Percentiles rank a stretch among this genome's conserved stretches.
Evolutionary conservation across 2,797 vertebrate genomes (phyloP).

Genomic region (Schizopygopsis pylzovi): DNA sequence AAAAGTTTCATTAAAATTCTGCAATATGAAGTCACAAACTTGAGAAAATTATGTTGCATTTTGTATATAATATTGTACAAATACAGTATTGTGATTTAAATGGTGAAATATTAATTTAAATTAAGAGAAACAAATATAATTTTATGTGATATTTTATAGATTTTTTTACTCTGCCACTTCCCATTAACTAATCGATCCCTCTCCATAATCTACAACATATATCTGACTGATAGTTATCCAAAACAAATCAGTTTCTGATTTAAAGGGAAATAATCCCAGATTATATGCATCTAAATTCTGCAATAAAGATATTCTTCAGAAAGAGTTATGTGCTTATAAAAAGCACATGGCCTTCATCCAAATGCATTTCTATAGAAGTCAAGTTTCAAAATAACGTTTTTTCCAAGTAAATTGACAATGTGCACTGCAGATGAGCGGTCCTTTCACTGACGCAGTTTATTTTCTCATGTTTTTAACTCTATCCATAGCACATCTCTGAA

Average conservation of each 20-base stretch:
- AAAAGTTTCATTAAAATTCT: not conserved
- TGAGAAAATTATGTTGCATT: not conserved
- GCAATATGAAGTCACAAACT: not conserved
- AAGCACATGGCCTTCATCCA: conserved; percentile 48
- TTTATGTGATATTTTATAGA: not conserved
- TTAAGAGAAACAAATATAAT: not conserved
- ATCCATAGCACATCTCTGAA: conserved; percentile 13
- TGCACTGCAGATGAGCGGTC: conserved; percentile 53
- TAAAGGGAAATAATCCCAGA: not conserved
- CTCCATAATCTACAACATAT: not conserved
- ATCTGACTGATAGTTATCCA: not conserved
- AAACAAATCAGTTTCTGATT: conserved; percentile 12
- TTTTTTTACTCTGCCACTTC: not conserved
- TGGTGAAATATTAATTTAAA: not conserved
- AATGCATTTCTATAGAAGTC: conserved; percentile 37
- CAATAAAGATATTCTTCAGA: conserved; percentile 45
- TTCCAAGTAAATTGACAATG: conserved; percentile 48
- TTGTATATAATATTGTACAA: not conserved
- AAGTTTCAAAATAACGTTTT: conserved; percentile 31
- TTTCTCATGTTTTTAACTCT: conserved; percentile 40
- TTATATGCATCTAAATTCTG: conserved; percentile 21
- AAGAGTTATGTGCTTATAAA: conserved; percentile 47
- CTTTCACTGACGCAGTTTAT: conserved; percentile 24
- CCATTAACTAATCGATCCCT: not conserved
- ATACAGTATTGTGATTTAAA: not conserved